These are phyloP conservation scores for Oryctolagus cuniculus DNA, from an alignment of 2,113 vertebrate species.

Conservation along the genomic window mOryCun1.1 NC_091445.1:83755501-83756000, in stretches of 20 bases:
- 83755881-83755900: slow-evolving; percentile 25
- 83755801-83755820: slow-evolving; percentile 20
- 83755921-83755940: not conserved
- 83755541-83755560: not conserved
- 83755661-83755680: slow-evolving; percentile 25
- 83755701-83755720: not conserved
- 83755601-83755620: slow-evolving; percentile 2
- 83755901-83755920: slow-evolving; percentile 20
- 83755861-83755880: slow-evolving; percentile 8
- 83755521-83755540: not conserved
- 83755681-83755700: not conserved
- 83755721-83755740: not conserved
- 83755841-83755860: not conserved
- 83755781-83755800: slow-evolving; percentile 42
- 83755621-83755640: not conserved
- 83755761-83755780: slow-evolving; percentile 31
- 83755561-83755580: not conserved
- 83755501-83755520: not conserved
- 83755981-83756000: not conserved
- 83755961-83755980: not conserved
- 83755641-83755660: not conserved
- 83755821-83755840: not conserved
- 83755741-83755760: not conserved
- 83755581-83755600: not conserved
- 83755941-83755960: not conserved